Percentiles rank a stretch among this genome's conserved stretches.
phyloP scores from a whole-genome alignment of 2,888 invertebrate species.

The Palloptera scutellata region DNA sequence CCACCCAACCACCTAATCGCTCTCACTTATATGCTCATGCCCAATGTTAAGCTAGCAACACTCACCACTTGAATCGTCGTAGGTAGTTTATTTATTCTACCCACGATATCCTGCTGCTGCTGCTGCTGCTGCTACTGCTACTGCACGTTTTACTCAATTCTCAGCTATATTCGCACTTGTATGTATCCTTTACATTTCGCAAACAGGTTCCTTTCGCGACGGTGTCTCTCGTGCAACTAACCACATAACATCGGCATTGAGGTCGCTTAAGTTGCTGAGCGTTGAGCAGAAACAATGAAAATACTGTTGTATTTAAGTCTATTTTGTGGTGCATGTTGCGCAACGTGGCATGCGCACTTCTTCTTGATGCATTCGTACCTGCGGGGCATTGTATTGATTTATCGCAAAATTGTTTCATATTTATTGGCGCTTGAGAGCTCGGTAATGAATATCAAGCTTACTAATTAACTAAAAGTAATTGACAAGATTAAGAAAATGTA shows the following conservation, averaged over 20 bases:
- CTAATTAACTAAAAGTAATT: too few relatives aligned
- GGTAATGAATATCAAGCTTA: too few relatives aligned
- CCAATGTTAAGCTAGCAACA: conserved; percentile 17
- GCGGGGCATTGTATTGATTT: conserved; percentile 23
- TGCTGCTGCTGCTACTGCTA: background rate
- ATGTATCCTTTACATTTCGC: conserved; percentile 2
- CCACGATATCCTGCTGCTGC: conserved; percentile 16
- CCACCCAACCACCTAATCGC: conserved; percentile 39
- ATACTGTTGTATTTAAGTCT: conserved; percentile 30
- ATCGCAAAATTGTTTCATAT: conserved; percentile 12
- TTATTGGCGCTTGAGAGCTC: background rate
- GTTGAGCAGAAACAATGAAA: background rate
- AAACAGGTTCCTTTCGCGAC: conserved; percentile 33
- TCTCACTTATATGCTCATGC: conserved; percentile 26
- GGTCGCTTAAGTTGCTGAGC: conserved; percentile 4
- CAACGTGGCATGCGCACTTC: conserved; percentile 45
- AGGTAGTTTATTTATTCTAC: conserved; percentile 22
- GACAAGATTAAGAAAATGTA: too few relatives aligned
- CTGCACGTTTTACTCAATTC: background rate
- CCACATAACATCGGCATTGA: background rate
- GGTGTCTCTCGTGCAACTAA: conserved; percentile 29
- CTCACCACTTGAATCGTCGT: background rate
- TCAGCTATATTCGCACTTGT: conserved; percentile 1
- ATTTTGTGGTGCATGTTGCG: conserved; percentile 36
- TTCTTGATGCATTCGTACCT: conserved; percentile 6